Evolutionary conservation across 2,888 invertebrate species (phyloP).

Genomic region (Lepidocyrtoides sp.): DNA sequence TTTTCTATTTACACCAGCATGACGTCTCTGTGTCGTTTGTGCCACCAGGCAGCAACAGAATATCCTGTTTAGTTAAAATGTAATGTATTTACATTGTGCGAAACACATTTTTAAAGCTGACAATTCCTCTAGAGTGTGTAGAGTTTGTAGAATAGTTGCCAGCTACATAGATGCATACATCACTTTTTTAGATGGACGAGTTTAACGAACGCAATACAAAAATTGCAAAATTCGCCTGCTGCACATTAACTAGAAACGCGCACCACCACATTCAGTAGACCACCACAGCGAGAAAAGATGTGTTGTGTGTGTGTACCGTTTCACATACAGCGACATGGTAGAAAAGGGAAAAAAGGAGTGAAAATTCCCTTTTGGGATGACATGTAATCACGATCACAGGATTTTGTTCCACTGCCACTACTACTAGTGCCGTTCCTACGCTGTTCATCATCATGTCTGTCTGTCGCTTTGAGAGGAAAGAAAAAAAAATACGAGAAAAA

Average conservation of each 20-base stretch:
- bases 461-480: conserved; percentile 63
- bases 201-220: conserved; percentile 3
- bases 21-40: conserved; percentile 33
- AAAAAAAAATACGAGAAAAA: conserved; percentile 37
- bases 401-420: conserved; percentile 70
- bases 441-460: conserved; percentile 73
- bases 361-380: conserved; percentile 80
- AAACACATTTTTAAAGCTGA: conserved; percentile 34
- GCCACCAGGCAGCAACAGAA: neutral
- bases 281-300: neutral
- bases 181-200: no score
- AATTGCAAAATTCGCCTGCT: conserved; percentile 51
- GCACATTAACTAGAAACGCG: neutral
- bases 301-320: neutral
- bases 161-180: no score
- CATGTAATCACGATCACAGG: conserved; percentile 79
- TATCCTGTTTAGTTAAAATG: neutral
- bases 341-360: conserved; percentile 48
- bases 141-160: no score
- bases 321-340: neutral
- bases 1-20: conserved; percentile 46
- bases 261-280: neutral
- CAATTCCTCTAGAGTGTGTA: neutral
- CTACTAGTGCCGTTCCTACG: no score
- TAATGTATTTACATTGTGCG: neutral